A percentile compares a stretch with the other conserved stretches of the same genome.
phyloP scores from a whole-genome alignment of 2,113 vertebrate species.

The Hippocampus abdominalis region DNA sequence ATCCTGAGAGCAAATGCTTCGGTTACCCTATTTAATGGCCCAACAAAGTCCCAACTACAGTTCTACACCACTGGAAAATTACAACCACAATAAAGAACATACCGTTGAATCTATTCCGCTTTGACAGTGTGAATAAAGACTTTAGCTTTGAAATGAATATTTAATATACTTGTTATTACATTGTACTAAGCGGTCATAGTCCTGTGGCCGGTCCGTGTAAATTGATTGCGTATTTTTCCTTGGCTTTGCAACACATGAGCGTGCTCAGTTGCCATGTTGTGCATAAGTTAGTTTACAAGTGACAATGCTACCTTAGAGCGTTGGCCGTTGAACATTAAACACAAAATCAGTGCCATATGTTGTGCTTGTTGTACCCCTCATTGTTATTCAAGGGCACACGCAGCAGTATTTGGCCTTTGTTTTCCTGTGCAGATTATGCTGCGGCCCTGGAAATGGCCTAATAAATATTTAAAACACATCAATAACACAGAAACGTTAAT shows the following conservation, averaged over 20 bases:
- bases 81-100: too few relatives aligned
- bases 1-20: neutral
- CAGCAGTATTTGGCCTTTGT: conserved; percentile 32
- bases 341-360: neutral
- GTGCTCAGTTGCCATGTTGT: neutral
- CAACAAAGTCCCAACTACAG: too few relatives aligned
- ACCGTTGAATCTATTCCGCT: too few relatives aligned
- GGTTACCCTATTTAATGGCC: neutral
- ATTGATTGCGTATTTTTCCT: neutral
- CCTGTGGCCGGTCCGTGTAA: neutral
- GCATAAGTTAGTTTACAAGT: neutral
- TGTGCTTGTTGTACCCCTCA: conserved; percentile 22
- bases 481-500: conserved; percentile 49
- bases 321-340: neutral
- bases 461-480: conserved; percentile 65
- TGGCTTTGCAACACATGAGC: neutral
- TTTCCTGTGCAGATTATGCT: conserved; percentile 24
- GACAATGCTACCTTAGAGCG: neutral
- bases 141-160: too few relatives aligned
- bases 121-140: too few relatives aligned
- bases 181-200: too few relatives aligned
- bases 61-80: too few relatives aligned
- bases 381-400: conserved; percentile 41
- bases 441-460: conserved; percentile 37
- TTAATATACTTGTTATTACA: too few relatives aligned